Evolutionary conservation across 2,888 invertebrate genomes (phyloP).

Genomic region (Myopa tessellatipennis): DNA sequence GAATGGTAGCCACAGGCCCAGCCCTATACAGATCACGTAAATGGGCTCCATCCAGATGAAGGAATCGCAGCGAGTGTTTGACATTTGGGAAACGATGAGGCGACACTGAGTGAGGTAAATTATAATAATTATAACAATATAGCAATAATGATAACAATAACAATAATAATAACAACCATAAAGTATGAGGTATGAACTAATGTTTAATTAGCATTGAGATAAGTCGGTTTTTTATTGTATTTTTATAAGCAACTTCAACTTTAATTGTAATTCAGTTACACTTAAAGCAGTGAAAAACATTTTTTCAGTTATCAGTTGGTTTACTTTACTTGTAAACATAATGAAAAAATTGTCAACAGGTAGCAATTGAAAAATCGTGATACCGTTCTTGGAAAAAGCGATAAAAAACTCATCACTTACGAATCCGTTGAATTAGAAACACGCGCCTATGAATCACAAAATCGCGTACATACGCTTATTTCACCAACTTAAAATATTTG

Average conservation of each 20-base stretch:
- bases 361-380: not conserved
- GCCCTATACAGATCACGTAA: constrained; percentile 57
- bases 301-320: no score
- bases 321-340: no score
- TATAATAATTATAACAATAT: not conserved
- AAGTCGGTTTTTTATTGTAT: no score
- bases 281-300: no score
- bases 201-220: no score
- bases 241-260: no score
- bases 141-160: no score
- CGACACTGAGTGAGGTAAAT: constrained; percentile 79
- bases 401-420: not conserved
- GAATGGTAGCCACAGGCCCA: constrained; percentile 62
- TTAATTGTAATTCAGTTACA: no score
- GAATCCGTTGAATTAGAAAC: not conserved
- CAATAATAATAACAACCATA: no score
- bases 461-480: not conserved
- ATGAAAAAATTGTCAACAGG: no score
- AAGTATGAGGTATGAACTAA: no score
- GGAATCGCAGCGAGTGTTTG: constrained; percentile 89
- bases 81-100: constrained; percentile 98
- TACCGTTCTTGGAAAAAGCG: not conserved
- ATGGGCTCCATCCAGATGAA: constrained; percentile 68
- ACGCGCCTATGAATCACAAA: constrained; percentile 18
- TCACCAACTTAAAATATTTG: constrained; percentile 10